These are phyloP conservation scores for Scartelaos histophorus DNA, from an alignment of 2,113 vertebrate genomes.

Conservation along the genomic window DNA sequence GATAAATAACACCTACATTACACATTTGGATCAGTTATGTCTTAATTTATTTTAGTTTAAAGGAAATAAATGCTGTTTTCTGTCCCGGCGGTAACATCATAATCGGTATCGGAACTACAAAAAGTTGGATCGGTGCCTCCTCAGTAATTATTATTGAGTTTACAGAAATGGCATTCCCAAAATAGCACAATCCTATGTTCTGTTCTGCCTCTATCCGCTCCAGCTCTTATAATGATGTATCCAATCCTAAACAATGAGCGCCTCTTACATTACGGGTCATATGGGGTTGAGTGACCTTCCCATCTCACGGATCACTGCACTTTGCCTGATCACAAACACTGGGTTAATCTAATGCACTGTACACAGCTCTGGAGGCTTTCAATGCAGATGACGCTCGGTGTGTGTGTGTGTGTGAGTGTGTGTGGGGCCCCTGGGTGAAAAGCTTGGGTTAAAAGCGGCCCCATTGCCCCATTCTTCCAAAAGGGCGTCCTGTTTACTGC, in stretches of 20 bases:
- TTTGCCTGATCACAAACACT: constrained; percentile 44
- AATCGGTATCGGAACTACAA: no score
- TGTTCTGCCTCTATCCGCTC: constrained; percentile 24
- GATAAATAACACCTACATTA: no score
- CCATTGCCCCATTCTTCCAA: constrained; percentile 48
- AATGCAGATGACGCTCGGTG: constrained; percentile 43
- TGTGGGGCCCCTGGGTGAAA: constrained; percentile 36
- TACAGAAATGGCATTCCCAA: not conserved
- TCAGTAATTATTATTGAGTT: not conserved
- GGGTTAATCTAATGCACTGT: constrained; percentile 55
- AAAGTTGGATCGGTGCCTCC: no score
- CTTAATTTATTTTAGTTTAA: no score
- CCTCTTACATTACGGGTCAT: constrained; percentile 41
- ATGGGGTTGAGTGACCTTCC: constrained; percentile 34
- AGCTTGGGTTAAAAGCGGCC: constrained; percentile 28
- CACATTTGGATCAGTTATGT: no score
- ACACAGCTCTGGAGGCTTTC: constrained; percentile 37
- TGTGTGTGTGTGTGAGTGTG: not conserved
- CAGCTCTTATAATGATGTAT: constrained; percentile 57
- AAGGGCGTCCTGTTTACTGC: constrained; percentile 72
- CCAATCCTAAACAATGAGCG: constrained; percentile 63
- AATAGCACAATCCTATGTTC: constrained; percentile 16
- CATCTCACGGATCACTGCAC: constrained; percentile 39
- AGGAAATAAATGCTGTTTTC: no score
- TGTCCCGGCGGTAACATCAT: no score